Evolutionary conservation across 1,140 invertebrate genomes (phyloP).

Genomic region (Argopecten irradians): DNA sequence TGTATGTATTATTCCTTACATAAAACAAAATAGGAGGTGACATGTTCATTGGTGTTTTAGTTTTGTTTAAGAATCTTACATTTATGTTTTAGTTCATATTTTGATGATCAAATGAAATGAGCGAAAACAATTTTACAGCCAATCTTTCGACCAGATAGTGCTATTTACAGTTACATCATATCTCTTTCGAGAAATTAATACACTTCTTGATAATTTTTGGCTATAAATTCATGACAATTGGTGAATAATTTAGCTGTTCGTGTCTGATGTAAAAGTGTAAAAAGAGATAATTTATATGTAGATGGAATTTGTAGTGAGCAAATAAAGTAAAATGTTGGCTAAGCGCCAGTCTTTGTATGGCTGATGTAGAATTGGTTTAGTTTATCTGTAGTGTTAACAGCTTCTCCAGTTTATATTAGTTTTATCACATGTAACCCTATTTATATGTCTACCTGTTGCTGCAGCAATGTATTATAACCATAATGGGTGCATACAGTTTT

Average conservation of each 20-base stretch:
- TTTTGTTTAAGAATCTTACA: neutral
- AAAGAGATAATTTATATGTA: no score
- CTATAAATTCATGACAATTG: no score
- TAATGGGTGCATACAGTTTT: neutral
- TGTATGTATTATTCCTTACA: conserved; percentile 3
- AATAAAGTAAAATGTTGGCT: no score
- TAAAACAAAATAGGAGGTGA: neutral
- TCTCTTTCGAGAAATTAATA: no score
- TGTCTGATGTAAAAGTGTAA: no score
- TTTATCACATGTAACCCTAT: neutral
- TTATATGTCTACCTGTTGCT: neutral
- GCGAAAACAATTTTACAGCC: neutral
- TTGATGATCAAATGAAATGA: neutral
- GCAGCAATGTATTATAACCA: neutral
- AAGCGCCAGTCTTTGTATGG: neutral
- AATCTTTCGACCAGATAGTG: neutral
- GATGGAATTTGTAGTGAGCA: no score
- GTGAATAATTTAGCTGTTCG: no score
- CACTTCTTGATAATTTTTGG: no score
- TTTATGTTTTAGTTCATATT: neutral
- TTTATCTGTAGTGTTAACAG: neutral
- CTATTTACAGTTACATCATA: no score
- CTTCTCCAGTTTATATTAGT: neutral
- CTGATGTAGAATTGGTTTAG: neutral
- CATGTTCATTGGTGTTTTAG: neutral